Conservation (phyloP, 2,888 invertebrate genomes). For the Graphium colonna region DNA sequence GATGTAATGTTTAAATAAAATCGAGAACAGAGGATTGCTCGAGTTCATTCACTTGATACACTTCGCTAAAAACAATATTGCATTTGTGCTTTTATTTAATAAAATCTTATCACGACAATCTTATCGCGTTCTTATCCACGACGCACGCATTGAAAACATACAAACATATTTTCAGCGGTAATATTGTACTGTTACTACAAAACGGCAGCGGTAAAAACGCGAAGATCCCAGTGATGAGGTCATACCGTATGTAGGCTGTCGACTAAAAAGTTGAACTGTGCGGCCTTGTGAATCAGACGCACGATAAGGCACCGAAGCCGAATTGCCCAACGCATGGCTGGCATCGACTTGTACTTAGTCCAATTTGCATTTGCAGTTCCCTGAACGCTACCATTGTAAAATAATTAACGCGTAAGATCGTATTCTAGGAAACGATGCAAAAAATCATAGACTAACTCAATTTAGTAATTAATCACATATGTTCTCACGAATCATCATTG, state of each 20-base stretch:
- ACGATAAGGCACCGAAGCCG: constrained; percentile 59
- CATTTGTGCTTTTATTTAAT: too few species aligned
- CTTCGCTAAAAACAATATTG: too few species aligned
- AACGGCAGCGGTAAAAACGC: constrained; percentile 26
- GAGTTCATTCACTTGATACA: too few species aligned
- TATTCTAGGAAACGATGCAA: constrained; percentile 1
- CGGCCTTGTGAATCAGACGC: constrained; percentile 68
- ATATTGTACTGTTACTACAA: neutral
- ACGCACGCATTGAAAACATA: too few species aligned
- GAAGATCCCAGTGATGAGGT: constrained; percentile 57
- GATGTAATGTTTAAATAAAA: too few species aligned
- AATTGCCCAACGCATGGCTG: constrained; percentile 39
- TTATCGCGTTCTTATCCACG: too few species aligned
- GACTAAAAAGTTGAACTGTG: constrained; percentile 63
- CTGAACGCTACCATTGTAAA: constrained; percentile 7
- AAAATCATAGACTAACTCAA: neutral
- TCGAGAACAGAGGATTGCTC: too few species aligned
- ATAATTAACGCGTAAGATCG: constrained; percentile 7
- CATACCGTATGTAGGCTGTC: constrained; percentile 60
- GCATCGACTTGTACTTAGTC: constrained; percentile 14
- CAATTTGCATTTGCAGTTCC: constrained; percentile 17
- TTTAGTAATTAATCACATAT: neutral
- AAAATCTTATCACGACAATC: too few species aligned
- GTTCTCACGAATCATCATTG: too few species aligned
- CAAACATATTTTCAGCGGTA: too few species aligned